Evolutionary conservation across 1,140 invertebrate genomes (phyloP).

Genomic region (Rhagoletis zephyria): DNA sequence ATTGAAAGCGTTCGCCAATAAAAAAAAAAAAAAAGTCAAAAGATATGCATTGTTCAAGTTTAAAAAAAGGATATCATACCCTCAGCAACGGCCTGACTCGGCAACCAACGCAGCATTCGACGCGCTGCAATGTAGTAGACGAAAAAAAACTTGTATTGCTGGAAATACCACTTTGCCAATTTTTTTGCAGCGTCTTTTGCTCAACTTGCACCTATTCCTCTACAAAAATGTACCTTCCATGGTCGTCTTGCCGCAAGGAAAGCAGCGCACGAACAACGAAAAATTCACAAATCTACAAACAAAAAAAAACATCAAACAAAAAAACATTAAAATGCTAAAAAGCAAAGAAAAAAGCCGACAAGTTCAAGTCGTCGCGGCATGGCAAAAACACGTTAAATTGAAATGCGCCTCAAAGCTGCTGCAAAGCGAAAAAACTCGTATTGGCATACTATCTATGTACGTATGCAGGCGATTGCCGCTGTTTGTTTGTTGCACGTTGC

Average conservation of each 20-base stretch:
- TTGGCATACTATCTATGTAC: constrained; percentile 37
- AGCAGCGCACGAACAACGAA: not conserved
- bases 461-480: constrained; percentile 28
- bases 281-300: constrained; percentile 7
- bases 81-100: not conserved
- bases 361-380: constrained; percentile 20
- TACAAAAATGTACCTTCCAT: constrained; percentile 25
- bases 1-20: constrained; percentile 2
- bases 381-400: constrained; percentile 33
- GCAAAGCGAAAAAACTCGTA: constrained; percentile 21
- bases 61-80: constrained; percentile 40
- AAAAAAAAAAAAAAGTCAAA: not conserved
- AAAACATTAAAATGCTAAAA: constrained; percentile 6
- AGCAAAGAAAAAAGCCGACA: not conserved
- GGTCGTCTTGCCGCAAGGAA: not conserved
- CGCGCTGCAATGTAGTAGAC: not conserved
- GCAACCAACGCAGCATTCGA: not conserved
- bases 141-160: constrained; percentile 52
- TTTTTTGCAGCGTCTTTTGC: constrained; percentile 18
- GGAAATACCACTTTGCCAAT: constrained; percentile 44
- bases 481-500: not conserved
- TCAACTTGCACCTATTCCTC: constrained; percentile 19
- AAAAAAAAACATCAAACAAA: not conserved
- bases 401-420: constrained; percentile 6
- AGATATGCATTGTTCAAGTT: constrained; percentile 24